These are phyloP conservation scores for Shinisaurus crocodilurus DNA, from an alignment of 2,113 vertebrate species.

Conservation along the genomic window DNA sequence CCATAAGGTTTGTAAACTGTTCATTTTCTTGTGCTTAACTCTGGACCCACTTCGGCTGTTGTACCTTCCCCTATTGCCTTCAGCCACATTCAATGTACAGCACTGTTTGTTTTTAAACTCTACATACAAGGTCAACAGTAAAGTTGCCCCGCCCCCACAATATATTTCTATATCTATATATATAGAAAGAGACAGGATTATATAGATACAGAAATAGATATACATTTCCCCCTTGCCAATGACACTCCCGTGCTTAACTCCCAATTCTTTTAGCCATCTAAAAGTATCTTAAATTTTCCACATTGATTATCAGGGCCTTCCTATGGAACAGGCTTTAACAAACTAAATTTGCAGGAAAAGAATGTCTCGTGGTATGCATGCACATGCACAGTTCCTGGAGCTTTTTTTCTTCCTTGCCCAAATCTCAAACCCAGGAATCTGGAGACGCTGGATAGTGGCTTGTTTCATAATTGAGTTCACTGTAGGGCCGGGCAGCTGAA, in stretches of 20 bases:
- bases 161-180: conserved; percentile 68
- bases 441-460: conserved; percentile 99
- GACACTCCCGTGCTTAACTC: conserved; percentile 71
- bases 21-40: conserved; percentile 85
- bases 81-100: conserved; percentile 70
- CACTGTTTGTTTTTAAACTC: conserved; percentile 64
- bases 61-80: conserved; percentile 68
- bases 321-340: conserved; percentile 87
- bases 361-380: conserved; percentile 93
- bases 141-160: conserved; percentile 58
- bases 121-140: conserved; percentile 66
- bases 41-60: conserved; percentile 65
- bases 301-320: conserved; percentile 79
- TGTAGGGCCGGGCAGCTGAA: conserved; percentile 98
- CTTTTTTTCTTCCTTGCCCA: conserved; percentile 61
- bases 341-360: conserved; percentile 87
- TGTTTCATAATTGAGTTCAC: conserved; percentile 99
- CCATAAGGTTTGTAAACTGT: conserved; percentile 81
- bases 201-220: conserved; percentile 48
- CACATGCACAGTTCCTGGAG: conserved; percentile 94
- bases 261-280: conserved; percentile 71
- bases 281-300: conserved; percentile 70
- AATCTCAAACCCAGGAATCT: conserved; percentile 96
- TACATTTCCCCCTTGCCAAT: conserved; percentile 71
- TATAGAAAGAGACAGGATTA: conserved; percentile 48